Percentiles rank a stretch among this genome's conserved stretches.
Conservation (phyloP, 37 sponge, comb jelly and placozoan genomes). For the Cladorhizidae sp. region DNA sequence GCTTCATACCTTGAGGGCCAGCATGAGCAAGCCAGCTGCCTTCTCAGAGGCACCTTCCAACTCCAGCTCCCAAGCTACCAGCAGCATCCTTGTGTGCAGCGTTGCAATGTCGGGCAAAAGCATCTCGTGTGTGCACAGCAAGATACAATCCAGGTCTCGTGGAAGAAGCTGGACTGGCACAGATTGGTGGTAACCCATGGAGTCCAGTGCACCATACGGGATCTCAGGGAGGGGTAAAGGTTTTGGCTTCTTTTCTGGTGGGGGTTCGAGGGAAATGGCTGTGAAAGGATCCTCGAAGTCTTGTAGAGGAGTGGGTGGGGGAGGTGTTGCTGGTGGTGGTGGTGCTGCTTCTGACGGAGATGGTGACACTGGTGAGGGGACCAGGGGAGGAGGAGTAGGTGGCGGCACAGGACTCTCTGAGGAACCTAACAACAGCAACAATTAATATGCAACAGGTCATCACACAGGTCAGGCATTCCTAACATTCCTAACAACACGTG, state of each 20-base stretch:
- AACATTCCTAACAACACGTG: too few species aligned
- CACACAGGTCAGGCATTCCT: too few species aligned
- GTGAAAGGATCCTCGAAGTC: not conserved
- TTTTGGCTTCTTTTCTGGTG: constrained; percentile 22
- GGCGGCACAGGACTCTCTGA: not conserved
- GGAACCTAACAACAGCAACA: too few species aligned
- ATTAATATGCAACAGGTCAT: too few species aligned
- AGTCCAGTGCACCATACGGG: constrained; percentile 49
- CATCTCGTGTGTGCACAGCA: constrained; percentile 67
- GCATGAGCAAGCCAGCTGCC: constrained; percentile 46
- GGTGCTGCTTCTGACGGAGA: not conserved
- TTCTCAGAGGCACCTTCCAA: constrained; percentile 73
- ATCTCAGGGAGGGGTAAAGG: not conserved
- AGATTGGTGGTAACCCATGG: constrained; percentile 18
- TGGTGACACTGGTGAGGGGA: not conserved
- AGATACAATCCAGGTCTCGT: constrained; percentile 51
- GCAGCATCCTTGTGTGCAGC: constrained; percentile 74
- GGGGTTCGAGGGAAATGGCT: not conserved
- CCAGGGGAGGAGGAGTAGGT: not conserved
- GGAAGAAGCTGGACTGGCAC: constrained; percentile 23
- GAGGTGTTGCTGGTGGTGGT: not conserved
- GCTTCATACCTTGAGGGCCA: constrained; percentile 67
- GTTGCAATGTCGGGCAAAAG: constrained; percentile 71
- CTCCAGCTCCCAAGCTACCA: constrained; percentile 81
- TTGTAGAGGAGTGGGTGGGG: not conserved